Conservation (phyloP, 2,113 vertebrate species). For the Dipodomys merriami region DNA sequence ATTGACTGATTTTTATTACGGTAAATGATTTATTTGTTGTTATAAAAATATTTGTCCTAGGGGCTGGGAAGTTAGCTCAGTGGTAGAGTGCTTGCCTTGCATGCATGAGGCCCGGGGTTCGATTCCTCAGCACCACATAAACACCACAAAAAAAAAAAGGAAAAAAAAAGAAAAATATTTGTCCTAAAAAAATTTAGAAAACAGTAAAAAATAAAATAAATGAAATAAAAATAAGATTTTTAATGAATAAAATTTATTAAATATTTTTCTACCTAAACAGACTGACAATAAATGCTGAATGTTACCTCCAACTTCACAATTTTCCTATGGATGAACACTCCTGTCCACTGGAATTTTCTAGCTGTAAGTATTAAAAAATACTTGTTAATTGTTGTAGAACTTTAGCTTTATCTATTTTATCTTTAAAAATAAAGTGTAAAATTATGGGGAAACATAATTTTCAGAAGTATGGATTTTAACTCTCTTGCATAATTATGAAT, state of each 20-base stretch:
- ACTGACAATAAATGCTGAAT: constrained; percentile 99
- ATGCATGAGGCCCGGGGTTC: too few relatives aligned
- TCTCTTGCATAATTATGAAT: background rate
- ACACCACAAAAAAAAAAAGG: too few relatives aligned
- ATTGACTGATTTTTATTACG: background rate
- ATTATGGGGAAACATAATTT: background rate
- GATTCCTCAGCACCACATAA: too few relatives aligned
- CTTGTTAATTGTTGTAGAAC: background rate
- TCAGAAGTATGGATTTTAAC: background rate
- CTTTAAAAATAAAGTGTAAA: constrained; percentile 24
- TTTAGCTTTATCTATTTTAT: background rate
- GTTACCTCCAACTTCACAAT: constrained; percentile 99
- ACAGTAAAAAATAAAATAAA: too few relatives aligned
- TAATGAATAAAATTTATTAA: background rate
- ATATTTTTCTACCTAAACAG: constrained; percentile 88
- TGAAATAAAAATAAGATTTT: background rate
- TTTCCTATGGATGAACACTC: constrained; percentile 99
- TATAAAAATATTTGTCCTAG: background rate
- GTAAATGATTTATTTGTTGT: background rate
- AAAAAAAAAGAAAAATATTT: too few relatives aligned
- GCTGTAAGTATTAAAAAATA: constrained; percentile 93
- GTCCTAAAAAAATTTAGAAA: too few relatives aligned
- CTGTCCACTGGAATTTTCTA: constrained; percentile 98
- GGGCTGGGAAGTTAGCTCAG: too few relatives aligned
- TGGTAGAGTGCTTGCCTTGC: too few relatives aligned